Evolutionary conservation across 2,797 vertebrate genomes (phyloP).

Genomic region (Oreochromis mossambicus): DNA sequence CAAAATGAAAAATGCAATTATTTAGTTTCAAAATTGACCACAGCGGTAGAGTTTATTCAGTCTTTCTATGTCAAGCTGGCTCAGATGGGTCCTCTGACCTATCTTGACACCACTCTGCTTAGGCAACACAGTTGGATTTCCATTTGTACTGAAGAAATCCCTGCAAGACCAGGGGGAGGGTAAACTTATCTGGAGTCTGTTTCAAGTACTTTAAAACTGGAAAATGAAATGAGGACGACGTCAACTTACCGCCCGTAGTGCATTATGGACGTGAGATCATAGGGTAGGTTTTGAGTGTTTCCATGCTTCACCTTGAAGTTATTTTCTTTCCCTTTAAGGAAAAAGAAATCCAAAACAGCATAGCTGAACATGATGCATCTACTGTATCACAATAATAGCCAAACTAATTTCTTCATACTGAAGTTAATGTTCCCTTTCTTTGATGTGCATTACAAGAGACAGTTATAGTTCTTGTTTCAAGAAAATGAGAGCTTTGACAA

Average conservation of each 20-base stretch:
- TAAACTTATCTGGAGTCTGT: neutral
- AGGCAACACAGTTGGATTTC: neutral
- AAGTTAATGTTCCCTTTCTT: neutral
- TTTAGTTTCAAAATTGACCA: neutral
- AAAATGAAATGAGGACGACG: fast-evolving
- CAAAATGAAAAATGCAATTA: neutral
- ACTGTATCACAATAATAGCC: neutral
- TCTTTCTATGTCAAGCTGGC: slow-evolving; percentile 4
- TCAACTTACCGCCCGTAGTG: slow-evolving; percentile 52
- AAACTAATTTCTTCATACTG: neutral
- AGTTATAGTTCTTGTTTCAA: neutral
- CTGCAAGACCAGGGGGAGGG: neutral
- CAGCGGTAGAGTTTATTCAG: slow-evolving; percentile 48
- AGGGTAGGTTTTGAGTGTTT: slow-evolving; percentile 33
- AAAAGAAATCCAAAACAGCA: neutral
- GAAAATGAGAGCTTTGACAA: neutral
- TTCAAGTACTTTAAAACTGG: neutral
- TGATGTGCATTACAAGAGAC: neutral
- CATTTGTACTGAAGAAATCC: slow-evolving; percentile 26
- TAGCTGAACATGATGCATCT: neutral
- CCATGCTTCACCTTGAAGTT: slow-evolving; percentile 18
- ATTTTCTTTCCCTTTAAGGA: neutral
- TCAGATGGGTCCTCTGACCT: slow-evolving; percentile 43
- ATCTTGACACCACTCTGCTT: neutral
- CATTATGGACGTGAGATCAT: slow-evolving; percentile 52